These are phyloP conservation scores for Furcifer pardalis DNA, from an alignment of 2,797 vertebrate genomes.

Conservation along the genomic window DNA sequence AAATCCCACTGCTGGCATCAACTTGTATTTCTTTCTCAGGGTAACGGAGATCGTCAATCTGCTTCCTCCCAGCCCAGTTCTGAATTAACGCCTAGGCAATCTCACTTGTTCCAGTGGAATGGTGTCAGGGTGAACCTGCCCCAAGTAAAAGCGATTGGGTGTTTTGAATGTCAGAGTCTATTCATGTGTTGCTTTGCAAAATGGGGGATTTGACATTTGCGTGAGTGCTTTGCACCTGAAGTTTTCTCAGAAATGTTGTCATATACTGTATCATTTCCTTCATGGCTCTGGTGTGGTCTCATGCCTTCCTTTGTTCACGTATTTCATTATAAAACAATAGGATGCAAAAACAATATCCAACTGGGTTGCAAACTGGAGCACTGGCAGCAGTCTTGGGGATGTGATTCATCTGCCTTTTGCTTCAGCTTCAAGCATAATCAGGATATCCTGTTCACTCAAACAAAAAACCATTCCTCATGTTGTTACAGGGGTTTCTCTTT, in stretches of 20 bases:
- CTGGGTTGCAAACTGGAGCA: not conserved
- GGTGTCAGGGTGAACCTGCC: not conserved
- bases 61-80: constrained; percentile 1
- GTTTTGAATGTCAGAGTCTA: not conserved
- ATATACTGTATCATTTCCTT: not conserved
- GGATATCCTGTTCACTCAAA: not conserved
- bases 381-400: not conserved
- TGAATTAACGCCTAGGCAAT: not conserved
- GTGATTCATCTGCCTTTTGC: not conserved
- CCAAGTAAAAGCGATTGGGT: not conserved
- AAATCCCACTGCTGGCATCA: not conserved
- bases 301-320: not conserved
- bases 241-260: not conserved
- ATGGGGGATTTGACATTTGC: not conserved
- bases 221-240: not conserved
- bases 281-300: not conserved
- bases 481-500: not conserved
- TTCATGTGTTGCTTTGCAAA: not conserved
- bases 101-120: constrained; percentile 1
- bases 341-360: not conserved
- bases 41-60: not conserved
- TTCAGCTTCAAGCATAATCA: not conserved
- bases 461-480: not conserved
- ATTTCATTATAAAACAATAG: not conserved
- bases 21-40: constrained; percentile 13